Conservation (phyloP, 2,113 vertebrate species). For the Clarias gariepinus region DNA sequence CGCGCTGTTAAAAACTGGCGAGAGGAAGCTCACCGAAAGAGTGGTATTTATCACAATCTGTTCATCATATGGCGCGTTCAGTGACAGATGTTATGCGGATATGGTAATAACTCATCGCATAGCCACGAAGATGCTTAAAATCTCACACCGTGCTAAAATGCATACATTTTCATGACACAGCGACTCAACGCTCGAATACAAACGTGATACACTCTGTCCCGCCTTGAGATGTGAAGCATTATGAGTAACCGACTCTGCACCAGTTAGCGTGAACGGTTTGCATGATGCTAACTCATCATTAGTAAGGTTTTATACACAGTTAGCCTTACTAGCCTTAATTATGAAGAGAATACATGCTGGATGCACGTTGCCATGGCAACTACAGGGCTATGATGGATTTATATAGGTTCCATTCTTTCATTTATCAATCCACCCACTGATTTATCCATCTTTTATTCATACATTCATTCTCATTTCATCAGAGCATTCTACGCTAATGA, state of each 20-base stretch:
- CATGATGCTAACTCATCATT: neutral
- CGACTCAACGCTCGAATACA: neutral
- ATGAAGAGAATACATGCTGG: neutral
- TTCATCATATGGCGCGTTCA: neutral
- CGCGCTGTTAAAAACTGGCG: constrained; percentile 8
- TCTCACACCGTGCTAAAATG: neutral
- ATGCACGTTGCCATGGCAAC: neutral
- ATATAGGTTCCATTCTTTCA: neutral
- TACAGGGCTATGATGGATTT: neutral
- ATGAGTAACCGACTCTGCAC: neutral
- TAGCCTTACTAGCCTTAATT: neutral
- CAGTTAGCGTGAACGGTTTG: neutral
- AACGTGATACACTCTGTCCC: neutral
- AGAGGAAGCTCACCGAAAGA: neutral
- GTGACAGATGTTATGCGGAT: neutral
- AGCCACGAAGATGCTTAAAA: neutral
- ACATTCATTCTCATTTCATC: neutral
- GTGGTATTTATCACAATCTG: constrained; percentile 7
- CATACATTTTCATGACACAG: neutral
- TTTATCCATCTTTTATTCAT: neutral
- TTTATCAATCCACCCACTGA: no score
- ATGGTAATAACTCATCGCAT: neutral
- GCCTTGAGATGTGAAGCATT: neutral
- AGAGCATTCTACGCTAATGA: no score
- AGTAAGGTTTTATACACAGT: neutral